These are phyloP conservation scores for Brachionus paranguensis DNA, from an alignment of 1,140 invertebrate genomes.

Conservation along the genomic window DNA sequence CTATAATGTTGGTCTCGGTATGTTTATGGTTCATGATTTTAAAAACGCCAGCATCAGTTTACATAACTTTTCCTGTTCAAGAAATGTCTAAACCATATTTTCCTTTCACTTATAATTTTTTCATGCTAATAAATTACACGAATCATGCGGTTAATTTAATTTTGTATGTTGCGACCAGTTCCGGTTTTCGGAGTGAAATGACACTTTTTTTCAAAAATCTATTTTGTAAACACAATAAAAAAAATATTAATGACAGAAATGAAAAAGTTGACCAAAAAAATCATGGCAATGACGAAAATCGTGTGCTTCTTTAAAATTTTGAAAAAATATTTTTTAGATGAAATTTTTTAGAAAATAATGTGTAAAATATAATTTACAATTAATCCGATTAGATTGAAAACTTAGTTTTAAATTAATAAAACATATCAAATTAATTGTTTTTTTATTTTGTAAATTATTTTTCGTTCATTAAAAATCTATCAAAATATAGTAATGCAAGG, in stretches of 20 bases:
- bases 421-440: no score
- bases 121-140: constrained; percentile 34
- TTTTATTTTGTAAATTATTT: no score
- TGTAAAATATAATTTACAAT: no score
- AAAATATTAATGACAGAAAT: background rate
- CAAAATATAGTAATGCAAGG: no score
- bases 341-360: no score
- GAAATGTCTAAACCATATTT: constrained; percentile 36
- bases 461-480: no score
- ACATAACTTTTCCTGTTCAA: constrained; percentile 26
- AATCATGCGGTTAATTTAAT: constrained; percentile 38
- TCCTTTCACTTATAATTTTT: constrained; percentile 27
- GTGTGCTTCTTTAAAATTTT: no score
- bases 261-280: background rate
- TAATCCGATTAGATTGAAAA: background rate
- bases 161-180: constrained; percentile 11
- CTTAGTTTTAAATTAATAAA: no score
- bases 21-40: constrained; percentile 37
- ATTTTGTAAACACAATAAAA: background rate
- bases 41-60: constrained; percentile 34
- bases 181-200: background rate
- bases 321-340: no score
- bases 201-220: background rate
- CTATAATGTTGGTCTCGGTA: constrained; percentile 25
- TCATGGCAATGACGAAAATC: background rate